These are phyloP conservation scores for Baccha elongata DNA, from an alignment of 2,888 invertebrate species.

Conservation along the genomic window DNA sequence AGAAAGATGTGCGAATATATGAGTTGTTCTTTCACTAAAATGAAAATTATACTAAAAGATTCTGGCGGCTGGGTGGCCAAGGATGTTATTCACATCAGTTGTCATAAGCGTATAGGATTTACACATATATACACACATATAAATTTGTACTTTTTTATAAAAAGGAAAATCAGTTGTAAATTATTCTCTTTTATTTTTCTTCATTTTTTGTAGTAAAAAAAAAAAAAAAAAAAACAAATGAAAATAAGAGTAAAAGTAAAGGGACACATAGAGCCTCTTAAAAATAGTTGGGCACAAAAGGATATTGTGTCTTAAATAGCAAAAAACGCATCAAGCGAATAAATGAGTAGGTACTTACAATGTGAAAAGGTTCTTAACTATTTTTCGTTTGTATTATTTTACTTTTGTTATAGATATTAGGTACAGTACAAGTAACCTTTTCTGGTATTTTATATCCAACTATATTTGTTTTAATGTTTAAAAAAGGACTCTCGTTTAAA, in stretches of 20 bases:
- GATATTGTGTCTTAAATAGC: conserved; percentile 29
- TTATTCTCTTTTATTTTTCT: conserved; percentile 48
- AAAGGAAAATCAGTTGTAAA: conserved; percentile 50
- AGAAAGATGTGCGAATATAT: conserved; percentile 61
- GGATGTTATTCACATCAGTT: conserved; percentile 62
- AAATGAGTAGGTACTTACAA: conserved; percentile 44
- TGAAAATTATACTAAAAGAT: conserved; percentile 55
- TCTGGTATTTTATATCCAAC: not conserved
- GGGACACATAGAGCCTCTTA: not conserved
- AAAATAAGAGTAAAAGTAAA: conserved; percentile 3
- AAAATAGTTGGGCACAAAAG: conserved; percentile 28
- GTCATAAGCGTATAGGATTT: not conserved
- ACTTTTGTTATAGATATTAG: conserved; percentile 46
- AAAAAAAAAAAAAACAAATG: too few relatives aligned
- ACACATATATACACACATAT: not conserved
- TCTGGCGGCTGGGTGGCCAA: conserved; percentile 55
- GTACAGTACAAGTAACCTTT: conserved; percentile 38
- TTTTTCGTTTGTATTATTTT: conserved; percentile 45
- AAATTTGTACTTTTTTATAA: too few relatives aligned
- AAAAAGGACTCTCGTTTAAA: conserved; percentile 13
- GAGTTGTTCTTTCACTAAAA: conserved; percentile 60
- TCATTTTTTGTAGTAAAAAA: not conserved
- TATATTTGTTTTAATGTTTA: not conserved
- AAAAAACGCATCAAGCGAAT: conserved; percentile 47
- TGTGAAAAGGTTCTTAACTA: conserved; percentile 46